Percentiles rank a stretch among this genome's conserved stretches.
Evolutionary conservation across 2,797 vertebrate genomes (phyloP).

Genomic region (Geotria australis): DNA sequence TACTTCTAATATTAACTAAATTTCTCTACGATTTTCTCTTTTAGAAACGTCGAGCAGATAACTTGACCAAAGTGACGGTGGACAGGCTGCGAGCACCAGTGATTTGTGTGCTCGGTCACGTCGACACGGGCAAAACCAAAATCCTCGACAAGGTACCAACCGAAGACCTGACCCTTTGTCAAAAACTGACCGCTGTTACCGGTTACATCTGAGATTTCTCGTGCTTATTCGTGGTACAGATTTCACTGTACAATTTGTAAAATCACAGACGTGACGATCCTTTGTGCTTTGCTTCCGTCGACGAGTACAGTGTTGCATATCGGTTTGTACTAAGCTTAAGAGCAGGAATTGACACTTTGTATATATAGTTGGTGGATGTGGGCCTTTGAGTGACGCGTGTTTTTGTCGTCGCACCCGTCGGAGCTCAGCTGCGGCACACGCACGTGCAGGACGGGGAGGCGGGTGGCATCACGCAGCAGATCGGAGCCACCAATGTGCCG

Average conservation of each 20-base stretch:
- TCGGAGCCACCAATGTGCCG: slow-evolving; percentile 90
- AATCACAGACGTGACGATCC: too few species aligned
- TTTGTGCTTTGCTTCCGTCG: too few species aligned
- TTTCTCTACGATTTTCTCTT: neutral
- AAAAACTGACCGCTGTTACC: too few species aligned
- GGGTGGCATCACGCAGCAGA: slow-evolving; percentile 95
- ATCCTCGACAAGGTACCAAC: slow-evolving; percentile 66
- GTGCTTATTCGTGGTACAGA: too few species aligned
- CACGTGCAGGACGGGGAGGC: slow-evolving; percentile 81
- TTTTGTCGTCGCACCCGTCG: neutral
- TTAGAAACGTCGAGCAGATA: slow-evolving; percentile 58
- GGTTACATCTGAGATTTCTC: too few species aligned
- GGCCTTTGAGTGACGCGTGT: neutral
- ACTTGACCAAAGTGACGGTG: slow-evolving; percentile 36
- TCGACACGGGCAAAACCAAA: slow-evolving; percentile 94
- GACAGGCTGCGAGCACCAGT: slow-evolving; percentile 51
- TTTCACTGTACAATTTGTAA: too few species aligned
- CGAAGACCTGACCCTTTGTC: too few species aligned
- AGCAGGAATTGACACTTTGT: too few species aligned
- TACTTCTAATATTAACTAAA: too few species aligned
- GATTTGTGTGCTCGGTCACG: slow-evolving; percentile 88
- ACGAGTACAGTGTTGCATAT: too few species aligned
- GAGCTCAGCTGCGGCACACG: slow-evolving; percentile 48
- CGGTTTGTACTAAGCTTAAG: too few species aligned
- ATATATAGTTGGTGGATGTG: too few species aligned